These are phyloP conservation scores for Mantis religiosa DNA, from an alignment of 2,888 invertebrate genomes.

Conservation along the genomic window DNA sequence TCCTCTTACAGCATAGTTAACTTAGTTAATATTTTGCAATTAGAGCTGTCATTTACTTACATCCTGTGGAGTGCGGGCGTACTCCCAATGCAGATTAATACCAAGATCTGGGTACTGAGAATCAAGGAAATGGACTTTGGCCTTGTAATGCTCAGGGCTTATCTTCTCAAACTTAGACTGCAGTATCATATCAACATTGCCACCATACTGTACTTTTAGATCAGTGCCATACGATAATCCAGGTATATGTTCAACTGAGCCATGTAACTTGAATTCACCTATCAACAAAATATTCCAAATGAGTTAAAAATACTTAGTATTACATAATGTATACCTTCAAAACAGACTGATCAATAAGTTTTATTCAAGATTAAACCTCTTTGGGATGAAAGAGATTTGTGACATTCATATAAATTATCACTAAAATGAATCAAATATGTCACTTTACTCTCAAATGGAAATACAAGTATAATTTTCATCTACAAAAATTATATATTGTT, in stretches of 20 bases:
- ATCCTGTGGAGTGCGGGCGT: slow-evolving; percentile 42
- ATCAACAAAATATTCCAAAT: background rate
- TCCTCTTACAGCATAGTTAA: too few species aligned
- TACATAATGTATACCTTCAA: too few species aligned
- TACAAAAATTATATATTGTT: too few species aligned
- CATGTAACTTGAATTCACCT: slow-evolving; percentile 47
- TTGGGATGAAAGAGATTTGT: too few species aligned
- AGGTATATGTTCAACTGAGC: slow-evolving; percentile 46
- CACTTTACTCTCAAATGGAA: too few species aligned
- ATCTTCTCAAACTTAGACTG: slow-evolving; percentile 47
- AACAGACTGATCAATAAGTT: too few species aligned
- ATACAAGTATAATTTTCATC: too few species aligned
- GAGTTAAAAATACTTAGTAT: too few species aligned
- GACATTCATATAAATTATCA: too few species aligned
- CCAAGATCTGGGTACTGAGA: slow-evolving; percentile 57
- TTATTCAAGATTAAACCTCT: too few species aligned
- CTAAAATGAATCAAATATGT: too few species aligned
- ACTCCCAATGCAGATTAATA: slow-evolving; percentile 57
- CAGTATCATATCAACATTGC: slow-evolving; percentile 46
- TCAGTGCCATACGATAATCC: slow-evolving; percentile 39
- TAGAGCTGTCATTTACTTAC: slow-evolving; percentile 40
- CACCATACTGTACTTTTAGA: slow-evolving; percentile 45
- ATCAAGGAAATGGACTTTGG: slow-evolving; percentile 53
- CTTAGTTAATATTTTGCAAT: too few species aligned
- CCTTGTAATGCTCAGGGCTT: slow-evolving; percentile 45